A percentile compares a stretch with the other conserved stretches of the same genome.
These are phyloP conservation scores for Argyrosomus regius DNA, from an alignment of 2,797 vertebrate genomes.

Conservation along the genomic window DNA sequence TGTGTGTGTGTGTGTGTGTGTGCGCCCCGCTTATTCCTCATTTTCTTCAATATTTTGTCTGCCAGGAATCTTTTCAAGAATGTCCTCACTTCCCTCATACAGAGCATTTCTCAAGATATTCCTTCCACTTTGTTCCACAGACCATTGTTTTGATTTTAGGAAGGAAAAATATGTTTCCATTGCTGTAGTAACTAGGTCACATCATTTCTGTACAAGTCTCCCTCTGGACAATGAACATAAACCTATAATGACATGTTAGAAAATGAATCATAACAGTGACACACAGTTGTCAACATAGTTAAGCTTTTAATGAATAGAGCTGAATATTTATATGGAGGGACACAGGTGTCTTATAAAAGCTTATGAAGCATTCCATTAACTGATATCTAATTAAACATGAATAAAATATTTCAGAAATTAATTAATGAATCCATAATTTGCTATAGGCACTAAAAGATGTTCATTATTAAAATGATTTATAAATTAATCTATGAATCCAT, in stretches of 20 bases:
- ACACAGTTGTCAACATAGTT: not conserved
- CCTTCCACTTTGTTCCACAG: slow-evolving; percentile 3
- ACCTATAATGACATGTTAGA: not conserved
- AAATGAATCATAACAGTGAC: slow-evolving; percentile 5
- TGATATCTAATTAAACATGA: not conserved
- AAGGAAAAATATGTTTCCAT: not conserved
- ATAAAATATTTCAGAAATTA: not conserved
- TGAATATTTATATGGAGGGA: not conserved
- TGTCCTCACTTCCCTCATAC: slow-evolving; percentile 45
- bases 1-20: slow-evolving; percentile 25
- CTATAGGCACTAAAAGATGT: not conserved
- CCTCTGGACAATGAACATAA: not conserved
- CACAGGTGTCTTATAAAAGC: not conserved
- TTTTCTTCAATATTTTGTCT: slow-evolving; percentile 68
- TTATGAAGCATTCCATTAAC: not conserved
- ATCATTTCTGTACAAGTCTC: not conserved
- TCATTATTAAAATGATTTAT: not conserved
- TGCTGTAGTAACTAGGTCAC: not conserved
- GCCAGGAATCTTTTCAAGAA: slow-evolving; percentile 58
- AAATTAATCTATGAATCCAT: not conserved
- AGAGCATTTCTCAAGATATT: slow-evolving; percentile 27
- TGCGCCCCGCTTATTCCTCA: slow-evolving; percentile 49
- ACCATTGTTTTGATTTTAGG: slow-evolving; percentile 21
- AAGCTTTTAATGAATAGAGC: not conserved
- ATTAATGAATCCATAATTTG: not conserved